These are phyloP conservation scores for Brienomyrus brachyistius DNA, from an alignment of 2,113 vertebrate genomes.

Conservation along the genomic window DNA sequence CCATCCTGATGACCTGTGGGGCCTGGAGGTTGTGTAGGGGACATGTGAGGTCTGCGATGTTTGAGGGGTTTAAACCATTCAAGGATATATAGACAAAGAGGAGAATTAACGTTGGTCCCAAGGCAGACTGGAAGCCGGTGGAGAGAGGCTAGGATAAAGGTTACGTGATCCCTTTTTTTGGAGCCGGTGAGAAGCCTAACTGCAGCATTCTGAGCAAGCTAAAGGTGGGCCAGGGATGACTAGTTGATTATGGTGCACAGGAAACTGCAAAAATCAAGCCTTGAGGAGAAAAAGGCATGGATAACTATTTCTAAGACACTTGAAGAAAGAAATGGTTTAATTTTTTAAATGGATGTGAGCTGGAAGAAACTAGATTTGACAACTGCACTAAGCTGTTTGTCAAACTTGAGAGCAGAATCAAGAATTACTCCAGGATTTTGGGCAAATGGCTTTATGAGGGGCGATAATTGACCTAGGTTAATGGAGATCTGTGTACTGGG, in stretches of 20 bases:
- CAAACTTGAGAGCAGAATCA: neutral
- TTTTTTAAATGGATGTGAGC: neutral
- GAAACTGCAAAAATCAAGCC: neutral
- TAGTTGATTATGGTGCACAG: neutral
- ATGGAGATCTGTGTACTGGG: neutral
- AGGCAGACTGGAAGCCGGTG: neutral
- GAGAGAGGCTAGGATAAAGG: neutral
- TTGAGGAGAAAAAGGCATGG: neutral
- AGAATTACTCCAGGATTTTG: neutral
- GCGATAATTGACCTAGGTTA: neutral
- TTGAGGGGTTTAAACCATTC: neutral
- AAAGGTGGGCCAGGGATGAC: neutral
- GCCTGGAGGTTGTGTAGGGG: neutral
- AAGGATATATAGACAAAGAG: neutral
- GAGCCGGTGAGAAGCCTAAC: neutral
- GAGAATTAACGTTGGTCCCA: neutral
- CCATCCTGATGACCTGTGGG: neutral
- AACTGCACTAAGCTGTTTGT: neutral
- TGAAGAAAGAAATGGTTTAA: neutral
- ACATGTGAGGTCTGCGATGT: neutral
- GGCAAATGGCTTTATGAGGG: neutral
- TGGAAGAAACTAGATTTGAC: neutral
- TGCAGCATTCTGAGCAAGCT: neutral
- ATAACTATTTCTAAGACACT: neutral
- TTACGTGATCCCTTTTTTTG: neutral